phyloP scores from a whole-genome alignment of 2,113 vertebrate species.

The Progne subis region DNA sequence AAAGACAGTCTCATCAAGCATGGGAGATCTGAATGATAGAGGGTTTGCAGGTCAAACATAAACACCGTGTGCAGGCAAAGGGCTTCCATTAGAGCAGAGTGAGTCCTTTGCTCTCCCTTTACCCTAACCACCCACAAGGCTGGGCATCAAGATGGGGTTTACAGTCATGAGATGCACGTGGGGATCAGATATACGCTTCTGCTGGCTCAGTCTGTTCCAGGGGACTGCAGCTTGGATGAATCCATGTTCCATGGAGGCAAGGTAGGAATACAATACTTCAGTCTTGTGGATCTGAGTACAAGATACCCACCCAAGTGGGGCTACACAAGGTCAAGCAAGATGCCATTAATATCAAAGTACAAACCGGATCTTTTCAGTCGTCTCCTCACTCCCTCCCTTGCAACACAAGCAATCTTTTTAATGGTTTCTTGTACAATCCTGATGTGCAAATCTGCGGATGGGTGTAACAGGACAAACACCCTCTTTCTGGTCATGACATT shows the following conservation, averaged over 20 bases:
- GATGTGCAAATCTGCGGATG: not conserved
- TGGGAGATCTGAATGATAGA: not conserved
- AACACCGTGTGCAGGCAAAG: not conserved
- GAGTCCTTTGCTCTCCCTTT: not conserved
- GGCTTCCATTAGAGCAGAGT: not conserved
- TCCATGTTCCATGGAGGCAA: rapidly evolving
- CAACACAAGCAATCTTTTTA: slow-evolving; percentile 37
- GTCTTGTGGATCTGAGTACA: not conserved
- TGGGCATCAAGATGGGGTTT: not conserved
- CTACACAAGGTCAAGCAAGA: not conserved
- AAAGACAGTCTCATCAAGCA: not conserved
- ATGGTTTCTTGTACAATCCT: slow-evolving; percentile 30
- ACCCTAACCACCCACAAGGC: not conserved
- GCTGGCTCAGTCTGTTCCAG: not conserved
- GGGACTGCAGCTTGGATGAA: not conserved
- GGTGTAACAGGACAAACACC: slow-evolving; percentile 19
- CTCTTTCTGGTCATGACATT: not conserved
- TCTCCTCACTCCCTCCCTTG: not conserved
- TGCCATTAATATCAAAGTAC: not conserved
- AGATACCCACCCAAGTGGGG: not conserved
- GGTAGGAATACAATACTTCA: not conserved
- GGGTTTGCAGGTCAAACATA: not conserved
- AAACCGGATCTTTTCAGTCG: not conserved
- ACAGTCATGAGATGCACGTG: not conserved
- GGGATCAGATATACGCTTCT: not conserved